Conservation (phyloP, 2,797 vertebrate species). For the Lemur catta region DNA sequence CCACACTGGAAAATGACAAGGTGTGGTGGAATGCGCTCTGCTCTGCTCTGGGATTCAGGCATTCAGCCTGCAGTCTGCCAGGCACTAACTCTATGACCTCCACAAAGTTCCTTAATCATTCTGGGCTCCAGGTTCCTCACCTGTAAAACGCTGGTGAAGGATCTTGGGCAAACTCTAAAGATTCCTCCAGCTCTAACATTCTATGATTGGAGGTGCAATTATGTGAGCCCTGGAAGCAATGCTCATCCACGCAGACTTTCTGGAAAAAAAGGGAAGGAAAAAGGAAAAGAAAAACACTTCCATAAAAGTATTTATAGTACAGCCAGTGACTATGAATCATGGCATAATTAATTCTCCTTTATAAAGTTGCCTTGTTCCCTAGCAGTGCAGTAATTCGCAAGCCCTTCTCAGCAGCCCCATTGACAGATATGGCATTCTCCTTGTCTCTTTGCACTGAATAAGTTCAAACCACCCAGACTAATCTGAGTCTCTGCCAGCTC, state of each 20-base stretch:
- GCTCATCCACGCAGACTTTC: constrained; percentile 6
- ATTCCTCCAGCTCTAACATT: not conserved
- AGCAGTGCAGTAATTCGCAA: not conserved
- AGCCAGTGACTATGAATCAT: constrained; percentile 82
- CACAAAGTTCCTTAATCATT: not conserved
- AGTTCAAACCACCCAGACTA: not conserved
- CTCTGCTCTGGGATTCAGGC: not conserved
- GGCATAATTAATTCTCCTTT: constrained; percentile 79
- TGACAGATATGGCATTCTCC: not conserved
- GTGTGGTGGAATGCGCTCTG: constrained; percentile 14
- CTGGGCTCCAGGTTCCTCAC: not conserved
- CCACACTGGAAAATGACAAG: constrained; percentile 61
- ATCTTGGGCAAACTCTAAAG: not conserved
- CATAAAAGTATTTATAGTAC: constrained; percentile 84
- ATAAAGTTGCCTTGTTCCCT: constrained; percentile 77
- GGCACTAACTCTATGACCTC: not conserved
- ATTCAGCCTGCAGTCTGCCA: not conserved
- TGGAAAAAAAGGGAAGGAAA: constrained; percentile 71
- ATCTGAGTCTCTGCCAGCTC: not conserved
- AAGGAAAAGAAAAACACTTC: constrained; percentile 80
- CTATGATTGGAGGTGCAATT: not conserved
- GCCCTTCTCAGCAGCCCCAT: not conserved
- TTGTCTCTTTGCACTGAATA: not conserved
- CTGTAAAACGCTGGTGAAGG: not conserved
- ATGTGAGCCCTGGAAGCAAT: constrained; percentile 34